Evolutionary conservation across 2,113 vertebrate genomes (phyloP).

Genomic region (Varanus salvator): DNA sequence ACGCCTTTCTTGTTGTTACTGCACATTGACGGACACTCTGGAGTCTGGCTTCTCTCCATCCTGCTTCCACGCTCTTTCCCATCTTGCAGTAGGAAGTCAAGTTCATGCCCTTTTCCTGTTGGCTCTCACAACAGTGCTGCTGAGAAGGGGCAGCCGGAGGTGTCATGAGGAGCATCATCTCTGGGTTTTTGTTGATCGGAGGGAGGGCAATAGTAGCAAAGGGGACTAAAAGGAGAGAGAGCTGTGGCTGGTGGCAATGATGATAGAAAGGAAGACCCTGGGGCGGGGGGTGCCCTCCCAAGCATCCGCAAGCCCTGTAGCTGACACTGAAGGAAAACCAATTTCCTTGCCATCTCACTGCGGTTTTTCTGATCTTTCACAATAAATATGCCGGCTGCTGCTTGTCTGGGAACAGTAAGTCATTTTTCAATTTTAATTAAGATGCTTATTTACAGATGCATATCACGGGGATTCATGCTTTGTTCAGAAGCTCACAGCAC

Average conservation of each 20-base stretch:
- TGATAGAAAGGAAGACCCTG: no score
- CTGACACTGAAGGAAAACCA: conserved; percentile 8
- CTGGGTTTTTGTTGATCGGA: no score
- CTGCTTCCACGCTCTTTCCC: neutral
- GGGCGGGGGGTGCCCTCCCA: no score
- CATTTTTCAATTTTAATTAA: conserved; percentile 38
- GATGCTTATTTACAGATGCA: conserved; percentile 41
- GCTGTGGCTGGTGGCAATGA: no score
- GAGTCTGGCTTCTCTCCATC: neutral
- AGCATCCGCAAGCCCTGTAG: no score
- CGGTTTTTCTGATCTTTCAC: neutral
- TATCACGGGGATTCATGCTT: neutral
- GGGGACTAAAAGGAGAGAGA: no score
- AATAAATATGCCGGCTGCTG: neutral
- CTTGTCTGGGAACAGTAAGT: neutral
- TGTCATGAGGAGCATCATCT: no score
- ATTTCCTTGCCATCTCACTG: conserved; percentile 2
- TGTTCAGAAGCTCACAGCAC: conserved; percentile 13
- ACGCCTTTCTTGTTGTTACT: neutral
- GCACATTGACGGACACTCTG: neutral
- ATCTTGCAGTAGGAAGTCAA: no score
- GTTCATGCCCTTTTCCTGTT: neutral
- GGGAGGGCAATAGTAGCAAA: no score
- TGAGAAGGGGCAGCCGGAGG: no score
- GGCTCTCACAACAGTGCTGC: no score